phyloP scores from a whole-genome alignment of 2,797 vertebrate species.

The Heterohyrax brucei region DNA sequence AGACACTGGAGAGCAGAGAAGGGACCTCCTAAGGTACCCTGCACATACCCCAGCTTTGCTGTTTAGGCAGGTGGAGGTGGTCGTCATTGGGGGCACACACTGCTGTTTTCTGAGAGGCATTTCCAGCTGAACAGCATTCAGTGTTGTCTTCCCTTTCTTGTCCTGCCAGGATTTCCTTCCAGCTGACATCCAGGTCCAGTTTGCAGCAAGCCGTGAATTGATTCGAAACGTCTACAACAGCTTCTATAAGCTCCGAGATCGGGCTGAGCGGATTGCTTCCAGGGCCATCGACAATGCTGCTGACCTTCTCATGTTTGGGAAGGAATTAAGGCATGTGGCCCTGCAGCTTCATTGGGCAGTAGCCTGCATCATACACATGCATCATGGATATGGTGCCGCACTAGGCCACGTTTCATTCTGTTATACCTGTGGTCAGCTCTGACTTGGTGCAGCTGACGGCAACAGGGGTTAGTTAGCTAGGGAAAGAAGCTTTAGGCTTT shows the following conservation, averaged over 20 bases:
- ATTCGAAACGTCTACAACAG: conserved; percentile 97
- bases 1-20: not conserved
- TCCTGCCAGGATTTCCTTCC: conserved; percentile 96
- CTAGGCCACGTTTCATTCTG: too few relatives aligned
- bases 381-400: too few relatives aligned
- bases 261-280: conserved; percentile 95
- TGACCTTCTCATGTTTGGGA: conserved; percentile 97
- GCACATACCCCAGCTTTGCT: too few relatives aligned
- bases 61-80: rapidly evolving
- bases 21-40: not conserved
- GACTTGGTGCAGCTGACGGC: too few relatives aligned
- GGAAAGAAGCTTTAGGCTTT: rapidly evolving
- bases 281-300: conserved; percentile 97
- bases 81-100: not conserved
- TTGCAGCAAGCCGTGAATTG: conserved; percentile 96
- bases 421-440: too few relatives aligned
- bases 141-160: rapidly evolving
- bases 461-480: rapidly evolving
- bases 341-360: not conserved
- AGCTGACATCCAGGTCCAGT: conserved; percentile 96
- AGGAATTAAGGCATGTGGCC: conserved; percentile 95
- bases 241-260: conserved; percentile 97
- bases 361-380: not conserved
- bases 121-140: rapidly evolving
- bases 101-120: not conserved